Evolutionary conservation across 1,140 invertebrate species (phyloP).

Genomic region (Drosophila ficusphila): DNA sequence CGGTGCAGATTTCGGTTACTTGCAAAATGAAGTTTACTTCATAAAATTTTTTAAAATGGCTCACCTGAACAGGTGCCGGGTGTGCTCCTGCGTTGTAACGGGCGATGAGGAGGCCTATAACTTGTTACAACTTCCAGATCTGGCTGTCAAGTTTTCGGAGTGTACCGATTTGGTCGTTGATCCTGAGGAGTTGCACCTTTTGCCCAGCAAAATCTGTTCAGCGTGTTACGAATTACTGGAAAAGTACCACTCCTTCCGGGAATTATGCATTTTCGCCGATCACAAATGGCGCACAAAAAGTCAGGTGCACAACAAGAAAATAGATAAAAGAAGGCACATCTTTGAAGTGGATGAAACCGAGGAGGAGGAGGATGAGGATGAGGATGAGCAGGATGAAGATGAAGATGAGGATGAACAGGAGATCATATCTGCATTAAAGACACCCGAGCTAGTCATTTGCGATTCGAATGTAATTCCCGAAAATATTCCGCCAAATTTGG

Average conservation of each 20-base stretch:
- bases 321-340: not conserved
- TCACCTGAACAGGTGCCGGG: constrained; percentile 45
- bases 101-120: constrained; percentile 18
- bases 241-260: constrained; percentile 58
- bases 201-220: constrained; percentile 57
- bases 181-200: constrained; percentile 10
- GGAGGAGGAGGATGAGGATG: not conserved
- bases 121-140: constrained; percentile 28
- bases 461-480: not conserved
- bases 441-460: constrained; percentile 8
- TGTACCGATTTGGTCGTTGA: constrained; percentile 50
- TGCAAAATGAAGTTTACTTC: not conserved
- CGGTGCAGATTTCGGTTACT: not conserved
- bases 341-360: not conserved
- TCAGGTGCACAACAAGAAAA: not conserved
- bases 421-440: not conserved
- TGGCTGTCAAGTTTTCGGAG: constrained; percentile 55
- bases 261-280: constrained; percentile 52
- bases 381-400: not conserved
- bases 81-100: constrained; percentile 36
- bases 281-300: constrained; percentile 22
- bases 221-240: constrained; percentile 52
- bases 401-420: not conserved
- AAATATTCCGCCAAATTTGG: not conserved
- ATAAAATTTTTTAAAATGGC: constrained; percentile 5